phyloP scores from a whole-genome alignment of 2,797 vertebrate species.

The Alfaro cultratus region DNA sequence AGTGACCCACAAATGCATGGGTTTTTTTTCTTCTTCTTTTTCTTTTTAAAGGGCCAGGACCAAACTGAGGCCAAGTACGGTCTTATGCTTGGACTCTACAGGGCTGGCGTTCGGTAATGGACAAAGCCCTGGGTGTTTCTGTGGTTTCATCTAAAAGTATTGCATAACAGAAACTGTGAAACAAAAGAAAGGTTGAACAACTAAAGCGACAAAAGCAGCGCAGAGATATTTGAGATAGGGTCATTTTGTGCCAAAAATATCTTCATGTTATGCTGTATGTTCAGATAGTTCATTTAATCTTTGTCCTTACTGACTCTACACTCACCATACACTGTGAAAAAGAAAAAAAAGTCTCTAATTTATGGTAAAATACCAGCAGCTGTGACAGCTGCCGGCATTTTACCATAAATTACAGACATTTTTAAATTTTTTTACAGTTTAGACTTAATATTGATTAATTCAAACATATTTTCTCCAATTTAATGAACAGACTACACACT shows the following conservation, averaged over 20 bases:
- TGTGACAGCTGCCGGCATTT: no score
- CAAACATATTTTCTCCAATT: not conserved
- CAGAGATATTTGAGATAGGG: not conserved
- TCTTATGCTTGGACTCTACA: not conserved
- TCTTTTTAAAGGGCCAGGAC: not conserved
- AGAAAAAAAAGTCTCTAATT: no score
- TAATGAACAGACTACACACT: not conserved
- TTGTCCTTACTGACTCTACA: not conserved
- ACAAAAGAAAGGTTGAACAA: not conserved
- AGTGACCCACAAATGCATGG: conserved; percentile 74
- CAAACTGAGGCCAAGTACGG: conserved; percentile 3
- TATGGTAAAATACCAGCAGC: no score
- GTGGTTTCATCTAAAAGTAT: not conserved
- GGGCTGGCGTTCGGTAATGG: not conserved
- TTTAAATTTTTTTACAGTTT: no score
- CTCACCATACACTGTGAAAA: no score
- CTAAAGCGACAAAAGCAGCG: conserved; percentile 3
- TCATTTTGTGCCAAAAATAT: conserved; percentile 5
- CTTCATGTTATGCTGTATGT: not conserved
- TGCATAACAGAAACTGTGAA: not conserved
- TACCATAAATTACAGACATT: no score
- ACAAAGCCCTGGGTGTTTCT: not conserved
- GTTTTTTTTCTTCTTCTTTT: not conserved
- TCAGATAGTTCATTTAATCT: not conserved
- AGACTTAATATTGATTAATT: no score